phyloP scores from a whole-genome alignment of 1,140 invertebrate genomes.

The Atta texana region DNA sequence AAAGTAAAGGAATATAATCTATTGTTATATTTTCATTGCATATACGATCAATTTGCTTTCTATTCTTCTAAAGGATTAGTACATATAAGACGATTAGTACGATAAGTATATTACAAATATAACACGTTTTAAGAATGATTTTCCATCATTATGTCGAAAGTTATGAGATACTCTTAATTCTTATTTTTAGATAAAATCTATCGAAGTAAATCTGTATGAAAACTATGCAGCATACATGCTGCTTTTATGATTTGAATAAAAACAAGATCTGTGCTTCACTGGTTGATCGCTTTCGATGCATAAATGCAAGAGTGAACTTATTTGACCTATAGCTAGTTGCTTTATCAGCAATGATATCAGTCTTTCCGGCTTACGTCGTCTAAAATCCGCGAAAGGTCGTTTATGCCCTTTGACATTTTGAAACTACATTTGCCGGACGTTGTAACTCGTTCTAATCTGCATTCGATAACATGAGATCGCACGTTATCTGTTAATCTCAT shows the following conservation, averaged over 20 bases:
- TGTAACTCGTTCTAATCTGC: constrained; percentile 39
- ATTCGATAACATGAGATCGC: constrained; percentile 20
- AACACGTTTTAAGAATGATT: not conserved
- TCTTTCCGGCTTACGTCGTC: constrained; percentile 3
- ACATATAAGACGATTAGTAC: not conserved
- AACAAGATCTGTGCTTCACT: not conserved
- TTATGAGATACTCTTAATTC: not conserved
- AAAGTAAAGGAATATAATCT: no score
- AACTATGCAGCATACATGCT: not conserved
- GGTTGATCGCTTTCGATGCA: constrained; percentile 28
- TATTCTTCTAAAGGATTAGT: not conserved
- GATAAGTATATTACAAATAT: not conserved
- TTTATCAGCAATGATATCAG: constrained; percentile 39
- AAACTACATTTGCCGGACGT: constrained; percentile 32
- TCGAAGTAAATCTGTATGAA: constrained; percentile 1
- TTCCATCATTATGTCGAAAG: not conserved
- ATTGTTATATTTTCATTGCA: not conserved
- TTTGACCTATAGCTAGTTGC: constrained; percentile 32
- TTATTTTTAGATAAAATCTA: not conserved
- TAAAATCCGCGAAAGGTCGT: constrained; percentile 32
- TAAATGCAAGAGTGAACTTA: constrained; percentile 42
- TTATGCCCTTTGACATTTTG: constrained; percentile 45
- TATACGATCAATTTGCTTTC: not conserved
- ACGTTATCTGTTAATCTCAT: constrained; percentile 2
- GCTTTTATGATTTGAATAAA: constrained; percentile 31